phyloP scores from a whole-genome alignment of 2,797 vertebrate genomes.

The Dipus sagitta region DNA sequence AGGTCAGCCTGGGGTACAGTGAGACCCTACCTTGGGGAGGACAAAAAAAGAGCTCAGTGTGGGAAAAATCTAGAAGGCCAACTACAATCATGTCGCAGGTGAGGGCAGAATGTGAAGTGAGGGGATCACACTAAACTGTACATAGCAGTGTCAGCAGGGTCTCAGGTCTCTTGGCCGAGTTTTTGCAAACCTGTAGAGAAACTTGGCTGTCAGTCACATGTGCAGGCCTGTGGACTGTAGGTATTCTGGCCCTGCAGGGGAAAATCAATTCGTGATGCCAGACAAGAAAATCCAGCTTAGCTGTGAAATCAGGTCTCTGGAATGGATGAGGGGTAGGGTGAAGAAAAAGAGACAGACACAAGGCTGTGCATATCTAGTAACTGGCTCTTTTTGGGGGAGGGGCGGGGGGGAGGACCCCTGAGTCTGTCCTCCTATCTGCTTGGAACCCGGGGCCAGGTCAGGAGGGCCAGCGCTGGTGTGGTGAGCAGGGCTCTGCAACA shows the following conservation, averaged over 20 bases:
- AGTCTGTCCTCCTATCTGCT: background rate
- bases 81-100: background rate
- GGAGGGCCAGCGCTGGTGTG: background rate
- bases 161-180: background rate
- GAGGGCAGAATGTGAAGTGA: background rate
- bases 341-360: background rate
- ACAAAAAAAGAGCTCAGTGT: background rate
- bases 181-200: slow-evolving; percentile 59
- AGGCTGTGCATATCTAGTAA: background rate
- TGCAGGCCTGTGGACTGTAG: slow-evolving; percentile 58
- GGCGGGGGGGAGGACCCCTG: background rate
- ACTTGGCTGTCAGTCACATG: slow-evolving; percentile 32
- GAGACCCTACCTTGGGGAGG: no score
- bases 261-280: slow-evolving; percentile 74
- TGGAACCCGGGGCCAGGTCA: background rate
- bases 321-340: slow-evolving; percentile 23
- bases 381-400: background rate
- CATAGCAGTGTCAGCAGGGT: background rate
- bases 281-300: slow-evolving; percentile 72
- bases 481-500: background rate
- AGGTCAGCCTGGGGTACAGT: no score
- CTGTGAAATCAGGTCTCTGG: slow-evolving; percentile 66
- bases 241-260: slow-evolving; percentile 58
- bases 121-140: background rate
- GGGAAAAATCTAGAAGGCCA: background rate